These are phyloP conservation scores for Ctena decussata DNA, from an alignment of 2,888 invertebrate species.

Conservation along the genomic window DNA sequence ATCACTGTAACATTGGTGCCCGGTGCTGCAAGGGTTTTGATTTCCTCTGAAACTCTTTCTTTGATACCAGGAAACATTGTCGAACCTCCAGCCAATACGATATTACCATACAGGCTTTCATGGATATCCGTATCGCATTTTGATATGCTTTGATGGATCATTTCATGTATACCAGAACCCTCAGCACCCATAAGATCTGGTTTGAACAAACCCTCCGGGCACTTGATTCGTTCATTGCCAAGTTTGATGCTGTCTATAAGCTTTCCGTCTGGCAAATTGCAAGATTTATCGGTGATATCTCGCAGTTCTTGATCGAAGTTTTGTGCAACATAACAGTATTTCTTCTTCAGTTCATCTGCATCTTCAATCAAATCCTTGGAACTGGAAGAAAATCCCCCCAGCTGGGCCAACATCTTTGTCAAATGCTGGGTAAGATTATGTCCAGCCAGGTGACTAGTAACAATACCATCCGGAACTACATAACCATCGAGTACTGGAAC, in stretches of 20 bases:
- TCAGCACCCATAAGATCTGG: conserved; percentile 90
- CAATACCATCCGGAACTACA: conserved; percentile 78
- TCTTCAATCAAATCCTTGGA: conserved; percentile 77
- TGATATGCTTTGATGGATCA: conserved; percentile 71
- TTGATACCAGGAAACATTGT: conserved; percentile 99
- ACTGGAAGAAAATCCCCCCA: conserved; percentile 79
- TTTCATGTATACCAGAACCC: conserved; percentile 81
- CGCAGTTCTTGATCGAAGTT: conserved; percentile 90
- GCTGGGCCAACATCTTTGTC: conserved; percentile 79
- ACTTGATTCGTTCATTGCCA: conserved; percentile 71
- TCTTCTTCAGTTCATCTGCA: conserved; percentile 65
- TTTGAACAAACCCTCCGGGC: conserved; percentile 97
- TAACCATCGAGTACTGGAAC: conserved; percentile 90
- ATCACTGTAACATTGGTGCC: conserved; percentile 92
- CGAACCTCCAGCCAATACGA: conserved; percentile 96
- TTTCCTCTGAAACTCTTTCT: conserved; percentile 91
- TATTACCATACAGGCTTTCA: conserved; percentile 82
- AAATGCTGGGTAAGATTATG: conserved; percentile 81
- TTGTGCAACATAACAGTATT: conserved; percentile 96
- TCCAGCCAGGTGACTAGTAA: conserved; percentile 79
- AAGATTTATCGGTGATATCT: not conserved
- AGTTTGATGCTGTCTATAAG: not conserved
- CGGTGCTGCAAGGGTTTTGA: conserved; percentile 90
- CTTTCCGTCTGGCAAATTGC: not conserved
- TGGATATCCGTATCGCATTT: conserved; percentile 78